Base-by-base conservation (phyloP, 1,140 invertebrate genomes). In the Coenobita brevimanus region DNA sequence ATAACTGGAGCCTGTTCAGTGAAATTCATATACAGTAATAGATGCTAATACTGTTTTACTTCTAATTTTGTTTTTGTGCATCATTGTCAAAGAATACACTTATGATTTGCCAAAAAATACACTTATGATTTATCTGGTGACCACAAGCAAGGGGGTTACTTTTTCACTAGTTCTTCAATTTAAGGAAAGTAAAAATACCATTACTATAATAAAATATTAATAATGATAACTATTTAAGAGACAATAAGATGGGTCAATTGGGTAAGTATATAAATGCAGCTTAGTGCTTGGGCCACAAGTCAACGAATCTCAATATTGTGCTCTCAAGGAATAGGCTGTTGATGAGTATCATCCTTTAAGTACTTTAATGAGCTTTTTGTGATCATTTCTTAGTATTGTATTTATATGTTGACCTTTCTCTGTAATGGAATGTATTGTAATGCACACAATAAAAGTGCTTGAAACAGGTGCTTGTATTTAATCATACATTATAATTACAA, bases 371-470 rank as follows among this genome's bases (percentile, higher is more conserved):
- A 17, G 36, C 36, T 73, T 38, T 21, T 50, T 54, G 21, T 17
- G n/a, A 50, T 79, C 57, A 50, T 36, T 21, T 64, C 13, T 73
- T 73, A 62, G 13, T 41, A 38, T 87, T 87, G 46, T 33, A 21
- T 69, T 80, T 24, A 24, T 87, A 43, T 80, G 24, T 79, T 46
- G 10, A 46, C 78, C 67, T 79, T 86, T 41, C 69, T 87, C 76
- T 67, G 54, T 87, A 81, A 80, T 87, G 84, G 84, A 87, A 87
- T 87, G 84, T 87, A 87, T 80, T 87, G 84, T 87, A 87, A 87
- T 87, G 84, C 84, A 87, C 84, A 87, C 78, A 87, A 87, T 87
- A 86, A 87, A 87, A 87, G 46, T 81, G 76, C 78, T 80, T 87
- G 46, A 50, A 50, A 50, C 17, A 50, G n/a, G n/a, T n/a, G n/a